Evolutionary conservation across 2,113 vertebrate species (phyloP), one percentile per base, ranked within the genome.

Genomic region (Osmerus mordax): DNA sequence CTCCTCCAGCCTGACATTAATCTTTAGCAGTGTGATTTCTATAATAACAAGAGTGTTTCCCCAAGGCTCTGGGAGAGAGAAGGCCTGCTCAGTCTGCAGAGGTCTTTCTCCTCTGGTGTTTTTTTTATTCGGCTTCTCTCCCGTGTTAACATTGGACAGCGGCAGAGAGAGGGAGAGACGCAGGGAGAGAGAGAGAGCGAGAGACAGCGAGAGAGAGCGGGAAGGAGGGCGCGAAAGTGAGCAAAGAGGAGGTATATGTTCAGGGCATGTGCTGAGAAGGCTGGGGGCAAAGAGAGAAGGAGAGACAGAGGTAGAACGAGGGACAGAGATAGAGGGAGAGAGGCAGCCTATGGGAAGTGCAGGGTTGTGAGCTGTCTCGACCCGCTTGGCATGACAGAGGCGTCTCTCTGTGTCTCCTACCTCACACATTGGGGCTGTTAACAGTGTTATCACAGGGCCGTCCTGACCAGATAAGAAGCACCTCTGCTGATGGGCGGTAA

Each of bases 1-100:
- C 90, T 90, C 84, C 84, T 90, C 86, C 81, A 82, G 87, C 85
- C 69, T 79, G 79, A 87, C 89, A 91, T 92, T 91, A 89, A 90
- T 90, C 90, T 91, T 89, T 84, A 86, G 86, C 88, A 78, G 87
- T 89, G 86, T 80, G 77, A 91, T 88, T 92, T 90, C 84, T 89
- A 89, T 90, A 93, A 92, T 91, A 93, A 92, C 91, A 92, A 79
- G 73, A 87, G 78, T 69, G 74, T 84, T 88, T 90, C 82, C 86
- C 82, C 69, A 62, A 81, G 82, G 84, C 84, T 71, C 58, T 56
- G 63, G 65, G 63, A 76, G 70, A 69, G 65, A 81, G 82, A 86
- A 82, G 80, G 73, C 75, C 76, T 29, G 59, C 75, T 84, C 82
- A 82, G 82, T 68, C 77, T 78, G 71, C 69, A 36, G 63, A 78